A percentile compares a stretch with the other conserved stretches of the same genome.
Evolutionary conservation across 2,888 invertebrate species (phyloP).

Genomic region (Cephus runcator): DNA sequence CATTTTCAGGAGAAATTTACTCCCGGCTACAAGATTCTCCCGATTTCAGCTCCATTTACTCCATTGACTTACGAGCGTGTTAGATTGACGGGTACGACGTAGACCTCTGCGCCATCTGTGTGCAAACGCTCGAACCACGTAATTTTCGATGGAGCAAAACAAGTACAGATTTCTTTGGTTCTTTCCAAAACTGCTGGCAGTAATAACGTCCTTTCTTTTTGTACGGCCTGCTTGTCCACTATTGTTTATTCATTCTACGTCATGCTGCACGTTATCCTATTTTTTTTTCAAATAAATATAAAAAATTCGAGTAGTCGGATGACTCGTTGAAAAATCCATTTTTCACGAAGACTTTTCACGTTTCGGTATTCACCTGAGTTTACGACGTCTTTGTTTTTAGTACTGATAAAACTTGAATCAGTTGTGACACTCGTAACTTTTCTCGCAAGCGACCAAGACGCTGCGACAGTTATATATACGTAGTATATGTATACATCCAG

Average conservation of each 20-base stretch:
- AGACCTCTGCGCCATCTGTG: background rate
- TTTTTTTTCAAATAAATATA: background rate
- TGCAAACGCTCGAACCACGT: background rate
- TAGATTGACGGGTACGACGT: background rate
- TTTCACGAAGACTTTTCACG: background rate
- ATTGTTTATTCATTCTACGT: background rate
- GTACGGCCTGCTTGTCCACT: no score
- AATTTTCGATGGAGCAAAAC: background rate
- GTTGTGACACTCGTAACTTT: background rate
- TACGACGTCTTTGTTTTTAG: background rate
- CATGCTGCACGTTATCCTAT: background rate
- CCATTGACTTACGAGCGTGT: background rate
- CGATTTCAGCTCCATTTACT: background rate
- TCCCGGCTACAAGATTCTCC: background rate
- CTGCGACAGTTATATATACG: background rate
- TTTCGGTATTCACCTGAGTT: background rate
- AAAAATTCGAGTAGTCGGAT: background rate
- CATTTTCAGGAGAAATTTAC: constrained; percentile 7
- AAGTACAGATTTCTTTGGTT: no score
- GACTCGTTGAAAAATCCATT: background rate
- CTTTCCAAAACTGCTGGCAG: no score
- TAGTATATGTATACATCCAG: background rate
- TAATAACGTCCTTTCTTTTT: no score
- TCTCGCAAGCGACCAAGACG: background rate
- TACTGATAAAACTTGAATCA: background rate